These are phyloP conservation scores for Esox masquinongy DNA, from an alignment of 2,797 vertebrate species.

Conservation along the genomic window DNA sequence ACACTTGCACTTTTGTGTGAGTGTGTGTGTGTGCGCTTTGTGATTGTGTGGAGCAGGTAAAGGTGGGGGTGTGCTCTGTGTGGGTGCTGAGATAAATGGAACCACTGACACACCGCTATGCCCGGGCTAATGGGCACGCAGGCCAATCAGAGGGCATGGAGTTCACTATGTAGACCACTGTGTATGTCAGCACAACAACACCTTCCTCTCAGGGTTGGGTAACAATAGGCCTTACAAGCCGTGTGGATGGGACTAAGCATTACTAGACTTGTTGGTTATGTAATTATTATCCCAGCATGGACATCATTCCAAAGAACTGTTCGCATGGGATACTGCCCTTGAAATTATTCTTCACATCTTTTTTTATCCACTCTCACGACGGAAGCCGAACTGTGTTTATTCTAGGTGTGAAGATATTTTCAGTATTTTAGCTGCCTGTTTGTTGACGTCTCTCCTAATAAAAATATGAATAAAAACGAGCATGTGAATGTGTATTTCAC, in stretches of 20 bases:
- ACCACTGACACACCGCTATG: slow-evolving; percentile 25
- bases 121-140: background rate
- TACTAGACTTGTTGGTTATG: too few relatives aligned
- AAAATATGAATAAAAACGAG: too few relatives aligned
- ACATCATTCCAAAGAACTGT: too few relatives aligned
- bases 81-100: slow-evolving; percentile 53
- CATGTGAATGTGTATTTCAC: too few relatives aligned
- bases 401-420: too few relatives aligned
- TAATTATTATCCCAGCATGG: too few relatives aligned
- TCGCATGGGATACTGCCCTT: too few relatives aligned
- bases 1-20: slow-evolving; percentile 9
- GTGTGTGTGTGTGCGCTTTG: background rate
- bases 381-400: too few relatives aligned
- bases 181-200: background rate
- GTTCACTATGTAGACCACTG: background rate
- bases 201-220: background rate
- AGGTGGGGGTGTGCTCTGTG: slow-evolving; percentile 52
- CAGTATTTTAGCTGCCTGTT: too few relatives aligned
- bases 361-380: too few relatives aligned
- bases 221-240: background rate
- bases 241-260: background rate
- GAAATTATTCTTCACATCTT: too few relatives aligned
- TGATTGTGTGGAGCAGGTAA: slow-evolving; percentile 62
- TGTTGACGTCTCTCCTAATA: too few relatives aligned
- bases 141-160: background rate